Percentiles rank a stretch among this genome's conserved stretches.
Evolutionary conservation across 2,113 vertebrate species (phyloP).

Genomic region (Pogona vitticeps): DNA sequence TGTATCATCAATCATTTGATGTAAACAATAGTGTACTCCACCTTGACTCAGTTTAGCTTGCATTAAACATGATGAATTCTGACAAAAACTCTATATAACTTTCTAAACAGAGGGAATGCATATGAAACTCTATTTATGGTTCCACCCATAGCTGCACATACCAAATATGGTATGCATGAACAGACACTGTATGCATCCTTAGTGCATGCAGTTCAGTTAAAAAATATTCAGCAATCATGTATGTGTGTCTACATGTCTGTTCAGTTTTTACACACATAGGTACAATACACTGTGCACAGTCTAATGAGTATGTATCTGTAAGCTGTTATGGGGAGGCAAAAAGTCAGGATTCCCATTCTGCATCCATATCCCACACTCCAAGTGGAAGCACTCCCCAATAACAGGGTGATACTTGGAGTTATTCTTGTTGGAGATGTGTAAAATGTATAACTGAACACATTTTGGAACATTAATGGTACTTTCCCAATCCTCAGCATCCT

Average conservation of each 20-base stretch:
- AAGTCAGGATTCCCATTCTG: not conserved
- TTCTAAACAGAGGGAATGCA: not conserved
- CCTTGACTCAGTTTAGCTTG: not conserved
- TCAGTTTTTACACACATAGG: not conserved
- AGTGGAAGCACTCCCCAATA: not conserved
- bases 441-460: too few species aligned
- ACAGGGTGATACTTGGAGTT: not conserved
- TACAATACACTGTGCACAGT: not conserved
- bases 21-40: not conserved
- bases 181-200: too few species aligned
- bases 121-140: too few species aligned
- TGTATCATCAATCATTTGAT: not conserved
- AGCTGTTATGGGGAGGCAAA: not conserved
- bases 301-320: not conserved
- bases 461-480: too few species aligned
- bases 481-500: not conserved
- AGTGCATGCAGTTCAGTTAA: not conserved
- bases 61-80: not conserved
- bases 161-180: too few species aligned
- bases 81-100: not conserved
- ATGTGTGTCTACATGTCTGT: not conserved
- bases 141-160: too few species aligned
- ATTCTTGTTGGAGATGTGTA: not conserved
- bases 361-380: not conserved
- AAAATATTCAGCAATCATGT: not conserved